Conservation (phyloP, 2,797 vertebrate genomes). For the Muscicapa comitata region DNA sequence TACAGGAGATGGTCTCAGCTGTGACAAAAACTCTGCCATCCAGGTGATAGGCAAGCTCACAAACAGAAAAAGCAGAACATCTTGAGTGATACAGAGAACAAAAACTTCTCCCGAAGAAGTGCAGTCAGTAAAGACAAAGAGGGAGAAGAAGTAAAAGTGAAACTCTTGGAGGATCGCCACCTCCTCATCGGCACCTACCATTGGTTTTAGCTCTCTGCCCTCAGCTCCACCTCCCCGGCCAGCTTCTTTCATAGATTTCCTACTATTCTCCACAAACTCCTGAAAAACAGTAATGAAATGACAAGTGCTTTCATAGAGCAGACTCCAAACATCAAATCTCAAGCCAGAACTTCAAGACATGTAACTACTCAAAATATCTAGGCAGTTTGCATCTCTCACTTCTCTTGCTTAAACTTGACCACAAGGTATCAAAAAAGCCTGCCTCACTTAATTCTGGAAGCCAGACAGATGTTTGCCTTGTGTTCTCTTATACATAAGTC, state of each 20-base stretch:
- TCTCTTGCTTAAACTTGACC: not conserved
- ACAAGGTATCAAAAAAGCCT: not conserved
- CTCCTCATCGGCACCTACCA: conserved; percentile 94
- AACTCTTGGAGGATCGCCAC: conserved; percentile 88
- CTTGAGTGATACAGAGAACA: conserved; percentile 88
- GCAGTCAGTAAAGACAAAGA: conserved; percentile 92
- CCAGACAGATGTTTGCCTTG: not conserved
- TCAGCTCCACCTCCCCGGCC: conserved; percentile 81
- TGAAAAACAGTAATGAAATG: conserved; percentile 64
- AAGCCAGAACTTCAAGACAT: not conserved
- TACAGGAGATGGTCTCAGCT: conserved; percentile 82
- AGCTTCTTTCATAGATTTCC: conserved; percentile 86
- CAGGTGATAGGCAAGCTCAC: conserved; percentile 92
- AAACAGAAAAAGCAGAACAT: conserved; percentile 91
- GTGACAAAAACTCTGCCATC: conserved; percentile 88
- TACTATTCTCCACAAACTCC: conserved; percentile 97
- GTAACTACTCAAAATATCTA: not conserved
- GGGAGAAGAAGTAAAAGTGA: conserved; percentile 91
- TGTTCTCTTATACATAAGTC: not conserved
- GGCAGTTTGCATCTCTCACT: not conserved
- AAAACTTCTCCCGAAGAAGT: conserved; percentile 85
- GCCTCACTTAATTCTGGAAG: not conserved
- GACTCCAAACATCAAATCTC: not conserved
- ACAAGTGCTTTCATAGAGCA: not conserved
- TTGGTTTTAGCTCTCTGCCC: conserved; percentile 91